phyloP scores from a whole-genome alignment of 2,113 vertebrate genomes.

The Natator depressus region DNA sequence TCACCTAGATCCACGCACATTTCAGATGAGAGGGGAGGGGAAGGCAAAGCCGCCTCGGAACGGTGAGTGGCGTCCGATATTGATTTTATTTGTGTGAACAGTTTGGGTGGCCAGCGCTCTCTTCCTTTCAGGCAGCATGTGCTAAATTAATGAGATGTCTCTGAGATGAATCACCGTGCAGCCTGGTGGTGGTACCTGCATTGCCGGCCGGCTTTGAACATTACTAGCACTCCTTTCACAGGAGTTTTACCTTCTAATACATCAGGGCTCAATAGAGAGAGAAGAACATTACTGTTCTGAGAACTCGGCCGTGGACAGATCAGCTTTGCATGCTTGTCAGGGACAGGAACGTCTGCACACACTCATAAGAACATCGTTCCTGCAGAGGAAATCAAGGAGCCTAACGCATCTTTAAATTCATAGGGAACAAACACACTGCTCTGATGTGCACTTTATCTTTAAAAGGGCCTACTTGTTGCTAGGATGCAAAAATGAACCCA shows the following conservation, averaged over 20 bases:
- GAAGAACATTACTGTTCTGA: not conserved
- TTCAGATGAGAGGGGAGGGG: not conserved
- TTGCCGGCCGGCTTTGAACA: not conserved
- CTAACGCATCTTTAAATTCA: fast-evolving
- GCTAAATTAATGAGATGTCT: not conserved
- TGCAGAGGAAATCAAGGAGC: fast-evolving
- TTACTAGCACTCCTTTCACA: no score
- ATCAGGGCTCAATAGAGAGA: not conserved
- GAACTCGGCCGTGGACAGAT: not conserved
- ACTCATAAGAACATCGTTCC: fast-evolving
- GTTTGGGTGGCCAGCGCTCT: not conserved
- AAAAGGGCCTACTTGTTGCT: not conserved
- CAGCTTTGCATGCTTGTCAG: not conserved
- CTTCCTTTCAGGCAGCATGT: not conserved
- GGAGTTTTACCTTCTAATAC: not conserved
- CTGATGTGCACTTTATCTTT: not conserved
- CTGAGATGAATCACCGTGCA: not conserved
- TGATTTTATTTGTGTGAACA: not conserved
- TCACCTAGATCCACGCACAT: not conserved
- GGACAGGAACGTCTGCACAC: fast-evolving
- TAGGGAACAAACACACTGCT: not conserved
- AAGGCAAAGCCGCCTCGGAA: not conserved
- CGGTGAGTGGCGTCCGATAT: not conserved
- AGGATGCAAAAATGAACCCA: not conserved
- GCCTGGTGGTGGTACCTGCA: not conserved